Base-by-base conservation (phyloP, 2,888 invertebrate species). In the Parnassius mnemosyne region DNA sequence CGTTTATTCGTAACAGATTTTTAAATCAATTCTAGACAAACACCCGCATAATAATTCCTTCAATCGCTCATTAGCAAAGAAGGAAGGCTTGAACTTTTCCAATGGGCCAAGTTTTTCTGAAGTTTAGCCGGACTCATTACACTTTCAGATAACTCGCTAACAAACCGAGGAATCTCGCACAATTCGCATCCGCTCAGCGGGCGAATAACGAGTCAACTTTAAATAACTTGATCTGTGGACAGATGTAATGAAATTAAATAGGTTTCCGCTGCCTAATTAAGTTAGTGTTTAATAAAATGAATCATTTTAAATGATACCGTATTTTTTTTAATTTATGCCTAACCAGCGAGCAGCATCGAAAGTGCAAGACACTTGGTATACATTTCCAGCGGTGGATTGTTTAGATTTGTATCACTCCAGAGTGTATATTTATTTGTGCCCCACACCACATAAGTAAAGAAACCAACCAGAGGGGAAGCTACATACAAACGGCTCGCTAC, bases 201-300 rank as follows among this genome's bases (percentile, higher is more conserved):
- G 68, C 69, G 70, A 69, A 79, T 85, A 85, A 85, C 80, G 83
- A 85, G 80, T 77, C 70, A 84, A 85, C 75, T 84, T 63, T 56
- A 54, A 53, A 63, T 52, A 69, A 75, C 71, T 73, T 62, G 69
- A 72, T 69, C 67, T 65, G 63, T 65, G 60, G 25, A 57, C 68
- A 59, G 60, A 64, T 67, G 67, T 70, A 55, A 63, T 62, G 41
- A 60, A 69, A 70, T 58, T 52, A 54, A 64, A 65, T 57, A 58
- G 50, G 52, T 62, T 51, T 57, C 47, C 16, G 9, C 49, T 53
- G 43, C 46, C 42, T 53, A 3, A 47, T 51, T 25, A 43, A 41
- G 34, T 51, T 50, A 10, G 43, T 50, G 20, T 50, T 57, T 44
- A 42, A 44, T 25, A 51, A 42, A 50, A 44, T 16, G 16, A 16